phyloP scores from a whole-genome alignment of 2,888 invertebrate genomes.

The Gisinianus flammeolus region DNA sequence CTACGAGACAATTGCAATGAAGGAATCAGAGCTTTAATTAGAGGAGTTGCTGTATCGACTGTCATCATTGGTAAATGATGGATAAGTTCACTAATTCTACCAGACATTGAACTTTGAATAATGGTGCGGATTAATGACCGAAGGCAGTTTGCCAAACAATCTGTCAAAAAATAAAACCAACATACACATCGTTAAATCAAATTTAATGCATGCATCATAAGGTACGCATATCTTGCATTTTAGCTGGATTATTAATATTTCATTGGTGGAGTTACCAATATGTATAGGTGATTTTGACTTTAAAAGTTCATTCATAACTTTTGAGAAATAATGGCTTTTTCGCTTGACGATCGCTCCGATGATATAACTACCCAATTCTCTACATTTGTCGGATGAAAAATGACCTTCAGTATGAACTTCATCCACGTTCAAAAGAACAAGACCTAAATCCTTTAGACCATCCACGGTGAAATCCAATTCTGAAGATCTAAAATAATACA shows the following conservation, averaged over 20 bases:
- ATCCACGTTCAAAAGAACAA: constrained; percentile 46
- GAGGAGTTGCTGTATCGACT: constrained; percentile 46
- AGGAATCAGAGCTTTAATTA: constrained; percentile 50
- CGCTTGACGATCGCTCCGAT: constrained; percentile 45
- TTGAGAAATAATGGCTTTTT: constrained; percentile 41
- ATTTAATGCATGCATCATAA: not conserved
- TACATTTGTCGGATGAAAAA: constrained; percentile 38
- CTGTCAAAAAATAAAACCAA: constrained; percentile 39
- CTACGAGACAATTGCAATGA: constrained; percentile 50
- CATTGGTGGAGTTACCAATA: constrained; percentile 51
- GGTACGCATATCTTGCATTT: too few species aligned
- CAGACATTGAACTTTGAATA: constrained; percentile 42
- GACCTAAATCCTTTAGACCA: constrained; percentile 51
- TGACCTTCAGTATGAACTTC: constrained; percentile 33
- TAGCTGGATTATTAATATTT: too few species aligned
- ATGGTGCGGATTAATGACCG: constrained; percentile 42
- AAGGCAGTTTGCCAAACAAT: constrained; percentile 48
- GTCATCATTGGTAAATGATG: constrained; percentile 53
- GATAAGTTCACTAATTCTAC: constrained; percentile 49
- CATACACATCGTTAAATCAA: not conserved
- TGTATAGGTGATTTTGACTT: constrained; percentile 45
- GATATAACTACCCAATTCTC: constrained; percentile 44
- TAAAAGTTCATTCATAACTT: constrained; percentile 48
- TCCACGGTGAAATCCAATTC: constrained; percentile 53
- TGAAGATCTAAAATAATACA: constrained; percentile 42